Evolutionary conservation across 2,888 invertebrate species (phyloP), one percentile per base, ranked within the genome.

Genomic region (Drosophila flavopinicola): DNA sequence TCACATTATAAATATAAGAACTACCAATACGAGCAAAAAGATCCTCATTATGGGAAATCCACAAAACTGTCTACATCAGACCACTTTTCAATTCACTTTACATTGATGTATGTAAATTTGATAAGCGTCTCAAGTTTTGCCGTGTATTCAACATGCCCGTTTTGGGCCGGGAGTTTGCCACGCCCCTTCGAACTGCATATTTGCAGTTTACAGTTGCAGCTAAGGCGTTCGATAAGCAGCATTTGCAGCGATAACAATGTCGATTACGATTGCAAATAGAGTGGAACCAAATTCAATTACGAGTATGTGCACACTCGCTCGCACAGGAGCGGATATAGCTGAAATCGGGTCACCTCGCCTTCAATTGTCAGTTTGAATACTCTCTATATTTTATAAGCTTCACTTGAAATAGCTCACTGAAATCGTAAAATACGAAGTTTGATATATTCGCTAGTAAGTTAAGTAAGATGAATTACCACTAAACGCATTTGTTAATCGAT

Each of bases 191-290:
- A n/a, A 15, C 27, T 11, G 44, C 33, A 6, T 33, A 20, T 25
- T 41, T 30, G 10, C 30, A 24, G 29, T 29, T 41, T 11, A 11
- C 42, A 42, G n/a, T n/a, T n/a, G n/a, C n/a, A n/a, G n/a, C n/a
- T n/a, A n/a, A n/a, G n/a, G n/a, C n/a, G n/a, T n/a, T n/a, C n/a
- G n/a, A n/a, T n/a, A n/a, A n/a, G 53, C 30, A 24, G 32, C 35
- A 9, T 30, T 42, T 42, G 17, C 24, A 47, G 37, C 63, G 61
- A 71, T 61, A 74, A 61, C 61, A 37, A 30, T 37, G 29, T 39
- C 49, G 67, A 68, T 56, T 29, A 51, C 54, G 20, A 60, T 54
- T 54, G 53, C 37, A 72, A 75, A 37, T 68, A 29, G 75, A 75
- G 63, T 47, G 53, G 24, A 74, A 53, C 56, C 17, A 29, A 44